These are phyloP conservation scores for Centruroides vittatus DNA, from an alignment of 1,140 invertebrate genomes.

Conservation along the genomic window DNA sequence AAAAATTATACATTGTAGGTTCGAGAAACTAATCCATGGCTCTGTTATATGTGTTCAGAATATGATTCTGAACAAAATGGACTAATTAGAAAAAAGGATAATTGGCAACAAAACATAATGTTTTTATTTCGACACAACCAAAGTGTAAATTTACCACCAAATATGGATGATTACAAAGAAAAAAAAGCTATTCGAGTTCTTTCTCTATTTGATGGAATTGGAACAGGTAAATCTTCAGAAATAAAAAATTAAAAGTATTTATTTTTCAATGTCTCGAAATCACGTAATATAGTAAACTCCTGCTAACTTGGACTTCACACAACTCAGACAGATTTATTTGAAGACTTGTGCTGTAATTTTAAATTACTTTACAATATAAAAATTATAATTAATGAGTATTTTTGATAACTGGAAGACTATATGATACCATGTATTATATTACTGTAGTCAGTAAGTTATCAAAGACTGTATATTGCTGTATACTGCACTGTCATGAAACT, in stretches of 20 bases:
- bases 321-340: too few species aligned
- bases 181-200: constrained; percentile 33
- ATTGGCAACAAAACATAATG: constrained; percentile 22
- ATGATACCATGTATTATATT: too few species aligned
- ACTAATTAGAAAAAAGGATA: constrained; percentile 14
- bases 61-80: constrained; percentile 13
- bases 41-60: constrained; percentile 23
- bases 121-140: constrained; percentile 18
- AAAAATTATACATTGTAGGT: constrained; percentile 1
- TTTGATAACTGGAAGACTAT: too few species aligned
- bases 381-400: too few species aligned
- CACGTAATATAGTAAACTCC: too few species aligned
- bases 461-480: too few species aligned
- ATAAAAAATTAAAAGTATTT: not conserved
- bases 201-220: constrained; percentile 43
- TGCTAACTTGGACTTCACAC: too few species aligned
- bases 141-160: not conserved
- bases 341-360: too few species aligned
- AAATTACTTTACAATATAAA: too few species aligned
- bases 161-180: constrained; percentile 1
- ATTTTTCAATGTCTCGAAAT: not conserved
- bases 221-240: constrained; percentile 29
- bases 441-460: too few species aligned
- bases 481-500: too few species aligned
- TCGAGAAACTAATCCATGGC: constrained; percentile 20